These are phyloP conservation scores for Polyommatus icarus DNA, from an alignment of 2,888 invertebrate genomes.

Conservation along the genomic window DNA sequence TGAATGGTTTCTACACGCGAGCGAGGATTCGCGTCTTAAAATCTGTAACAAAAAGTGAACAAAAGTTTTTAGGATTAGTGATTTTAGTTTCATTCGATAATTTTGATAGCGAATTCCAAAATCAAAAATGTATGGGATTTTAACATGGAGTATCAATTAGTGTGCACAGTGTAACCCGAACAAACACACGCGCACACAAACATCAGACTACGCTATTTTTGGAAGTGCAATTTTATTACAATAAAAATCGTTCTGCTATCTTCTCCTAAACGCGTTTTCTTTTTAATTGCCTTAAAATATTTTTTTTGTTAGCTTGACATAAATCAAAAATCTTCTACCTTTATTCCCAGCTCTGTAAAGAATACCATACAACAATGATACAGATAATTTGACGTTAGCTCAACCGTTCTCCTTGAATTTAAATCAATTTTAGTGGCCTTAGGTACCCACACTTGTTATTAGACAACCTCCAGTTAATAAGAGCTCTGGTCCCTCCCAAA, in stretches of 20 bases:
- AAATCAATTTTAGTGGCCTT: slow-evolving; percentile 72
- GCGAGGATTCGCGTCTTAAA: slow-evolving; percentile 19
- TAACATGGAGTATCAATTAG: too few relatives aligned
- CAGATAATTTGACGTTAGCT: slow-evolving; percentile 5
- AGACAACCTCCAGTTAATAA: slow-evolving; percentile 46
- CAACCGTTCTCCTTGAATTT: slow-evolving; percentile 56
- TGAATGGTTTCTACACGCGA: neutral
- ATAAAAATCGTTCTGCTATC: too few relatives aligned
- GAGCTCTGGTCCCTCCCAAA: slow-evolving; percentile 42
- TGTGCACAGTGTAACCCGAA: too few relatives aligned
- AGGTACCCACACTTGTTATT: slow-evolving; percentile 60
- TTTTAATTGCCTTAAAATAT: too few relatives aligned
- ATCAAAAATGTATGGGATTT: neutral
- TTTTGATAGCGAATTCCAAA: neutral
- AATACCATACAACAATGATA: neutral
- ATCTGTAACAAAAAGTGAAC: neutral
- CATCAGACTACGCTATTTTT: too few relatives aligned
- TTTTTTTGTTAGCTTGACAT: too few relatives aligned
- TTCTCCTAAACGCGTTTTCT: too few relatives aligned
- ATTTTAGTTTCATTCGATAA: neutral
- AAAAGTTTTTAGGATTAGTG: neutral
- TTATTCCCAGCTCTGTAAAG: neutral
- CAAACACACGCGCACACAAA: too few relatives aligned
- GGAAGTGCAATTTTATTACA: too few relatives aligned
- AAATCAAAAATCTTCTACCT: too few relatives aligned